Percentiles rank a stretch among this genome's conserved stretches.
phyloP scores from a whole-genome alignment of 2,113 vertebrate species.

The Antechinus flavipes region DNA sequence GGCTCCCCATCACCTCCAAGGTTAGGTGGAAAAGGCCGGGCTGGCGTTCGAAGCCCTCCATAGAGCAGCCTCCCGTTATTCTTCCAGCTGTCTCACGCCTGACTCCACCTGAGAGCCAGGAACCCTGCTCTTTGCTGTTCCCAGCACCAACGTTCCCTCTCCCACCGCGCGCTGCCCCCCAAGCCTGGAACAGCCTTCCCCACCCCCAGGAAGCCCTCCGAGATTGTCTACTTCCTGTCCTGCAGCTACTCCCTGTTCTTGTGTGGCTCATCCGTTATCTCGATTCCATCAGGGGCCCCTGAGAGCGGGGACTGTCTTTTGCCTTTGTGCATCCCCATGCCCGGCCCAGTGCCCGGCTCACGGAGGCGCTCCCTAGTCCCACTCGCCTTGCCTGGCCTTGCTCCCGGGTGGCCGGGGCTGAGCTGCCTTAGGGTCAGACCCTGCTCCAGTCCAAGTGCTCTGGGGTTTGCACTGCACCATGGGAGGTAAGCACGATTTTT shows the following conservation, averaged over 20 bases:
- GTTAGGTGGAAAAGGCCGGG: not conserved
- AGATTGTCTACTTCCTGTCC: not conserved
- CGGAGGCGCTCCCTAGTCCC: no score
- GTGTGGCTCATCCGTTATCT: not conserved
- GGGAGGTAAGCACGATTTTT: not conserved
- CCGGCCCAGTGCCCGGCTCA: no score
- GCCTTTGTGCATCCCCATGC: not conserved
- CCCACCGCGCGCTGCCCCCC: not conserved
- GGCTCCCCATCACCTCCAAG: not conserved
- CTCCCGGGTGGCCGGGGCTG: no score
- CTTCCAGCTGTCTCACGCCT: not conserved
- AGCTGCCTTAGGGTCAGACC: not conserved
- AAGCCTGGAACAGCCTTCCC: not conserved
- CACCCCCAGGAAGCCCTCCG: not conserved
- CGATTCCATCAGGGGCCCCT: no score
- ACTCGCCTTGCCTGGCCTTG: not conserved
- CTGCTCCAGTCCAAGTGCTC: not conserved
- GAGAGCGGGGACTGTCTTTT: no score
- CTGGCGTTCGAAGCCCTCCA: not conserved
- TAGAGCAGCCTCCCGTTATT: not conserved
- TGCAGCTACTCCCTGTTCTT: not conserved
- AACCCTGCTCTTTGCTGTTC: not conserved
- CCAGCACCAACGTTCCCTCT: not conserved
- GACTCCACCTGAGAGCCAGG: no score
- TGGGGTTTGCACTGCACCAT: not conserved